Conservation (phyloP, 2,113 vertebrate genomes). For the Gambusia affinis region DNA sequence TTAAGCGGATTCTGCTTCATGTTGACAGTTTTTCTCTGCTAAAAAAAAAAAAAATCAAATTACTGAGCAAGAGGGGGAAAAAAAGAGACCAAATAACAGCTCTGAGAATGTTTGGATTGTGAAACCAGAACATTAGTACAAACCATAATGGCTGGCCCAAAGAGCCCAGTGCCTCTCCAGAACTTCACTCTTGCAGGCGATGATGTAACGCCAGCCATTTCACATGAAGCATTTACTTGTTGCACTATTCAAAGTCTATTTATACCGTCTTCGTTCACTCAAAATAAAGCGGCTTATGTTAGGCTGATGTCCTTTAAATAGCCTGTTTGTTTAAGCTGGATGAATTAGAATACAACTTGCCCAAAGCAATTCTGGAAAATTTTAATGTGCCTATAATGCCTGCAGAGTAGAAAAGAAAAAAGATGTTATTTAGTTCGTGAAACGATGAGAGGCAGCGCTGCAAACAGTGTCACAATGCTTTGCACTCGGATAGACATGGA, state of each 20-base stretch:
- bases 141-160: slow-evolving; percentile 82
- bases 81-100: slow-evolving; percentile 82
- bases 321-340: slow-evolving; percentile 72
- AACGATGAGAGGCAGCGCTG: slow-evolving; percentile 25
- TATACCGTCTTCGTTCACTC: slow-evolving; percentile 79
- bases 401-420: slow-evolving; percentile 35
- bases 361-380: slow-evolving; percentile 35
- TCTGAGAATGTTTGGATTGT: slow-evolving; percentile 83
- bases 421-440: slow-evolving; percentile 24
- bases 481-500: slow-evolving; percentile 47
- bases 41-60: slow-evolving; percentile 69
- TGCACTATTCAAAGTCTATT: slow-evolving; percentile 80
- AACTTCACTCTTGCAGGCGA: slow-evolving; percentile 79
- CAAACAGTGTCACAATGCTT: slow-evolving; percentile 37
- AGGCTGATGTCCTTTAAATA: slow-evolving; percentile 78
- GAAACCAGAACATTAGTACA: slow-evolving; percentile 85
- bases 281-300: slow-evolving; percentile 81
- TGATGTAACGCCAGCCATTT: slow-evolving; percentile 84
- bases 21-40: slow-evolving; percentile 69
- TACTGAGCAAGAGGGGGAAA: slow-evolving; percentile 71
- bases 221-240: slow-evolving; percentile 83
- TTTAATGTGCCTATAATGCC: slow-evolving; percentile 9
- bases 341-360: slow-evolving; percentile 56
- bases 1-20: slow-evolving; percentile 68
- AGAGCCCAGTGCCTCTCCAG: slow-evolving; percentile 71